Conservation (phyloP, 92 coral and sea anemone genomes). For the Parazoanthus darwini region DNA sequence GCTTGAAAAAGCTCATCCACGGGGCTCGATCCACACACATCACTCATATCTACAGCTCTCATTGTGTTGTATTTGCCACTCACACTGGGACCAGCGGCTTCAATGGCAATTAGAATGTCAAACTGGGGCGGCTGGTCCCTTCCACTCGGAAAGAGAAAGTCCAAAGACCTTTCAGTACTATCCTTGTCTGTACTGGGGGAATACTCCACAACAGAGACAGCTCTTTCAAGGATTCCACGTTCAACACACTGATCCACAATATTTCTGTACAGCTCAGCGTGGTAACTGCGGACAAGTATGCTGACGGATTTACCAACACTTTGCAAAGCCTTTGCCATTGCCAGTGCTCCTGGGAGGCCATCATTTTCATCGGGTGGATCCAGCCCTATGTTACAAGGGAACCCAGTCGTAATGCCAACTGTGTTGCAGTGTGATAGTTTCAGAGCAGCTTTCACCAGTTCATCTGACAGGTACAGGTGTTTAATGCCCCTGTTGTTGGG, state of each 20-base stretch:
- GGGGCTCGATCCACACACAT: slow-evolving; percentile 60
- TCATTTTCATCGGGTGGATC: slow-evolving; percentile 63
- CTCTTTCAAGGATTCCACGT: slow-evolving; percentile 44
- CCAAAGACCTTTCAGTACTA: slow-evolving; percentile 53
- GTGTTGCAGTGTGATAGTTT: slow-evolving; percentile 67
- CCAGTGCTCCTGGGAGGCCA: slow-evolving; percentile 69
- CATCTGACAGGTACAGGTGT: slow-evolving; percentile 58
- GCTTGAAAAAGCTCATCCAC: slow-evolving; percentile 87
- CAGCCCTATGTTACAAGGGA: slow-evolving; percentile 47
- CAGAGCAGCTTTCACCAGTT: slow-evolving; percentile 62
- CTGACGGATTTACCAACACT: slow-evolving; percentile 56
- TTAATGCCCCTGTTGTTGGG: slow-evolving; percentile 72
- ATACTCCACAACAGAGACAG: slow-evolving; percentile 63
- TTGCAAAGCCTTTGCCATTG: slow-evolving; percentile 76
- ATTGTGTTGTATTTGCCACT: slow-evolving; percentile 17
- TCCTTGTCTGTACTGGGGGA: slow-evolving; percentile 38
- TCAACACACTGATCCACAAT: slow-evolving; percentile 48
- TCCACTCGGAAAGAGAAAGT: slow-evolving; percentile 69
- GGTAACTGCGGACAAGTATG: slow-evolving; percentile 57
- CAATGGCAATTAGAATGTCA: slow-evolving; percentile 87
- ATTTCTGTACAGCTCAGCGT: slow-evolving; percentile 46
- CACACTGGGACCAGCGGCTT: slow-evolving; percentile 61
- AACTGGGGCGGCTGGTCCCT: slow-evolving; percentile 57
- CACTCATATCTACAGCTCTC: slow-evolving; percentile 26
- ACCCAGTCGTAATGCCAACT: slow-evolving; percentile 68